A percentile compares a stretch with the other conserved stretches of the same genome.
Conservation (phyloP, 2,888 invertebrate species). For the Malthinus seriepunctatus region DNA sequence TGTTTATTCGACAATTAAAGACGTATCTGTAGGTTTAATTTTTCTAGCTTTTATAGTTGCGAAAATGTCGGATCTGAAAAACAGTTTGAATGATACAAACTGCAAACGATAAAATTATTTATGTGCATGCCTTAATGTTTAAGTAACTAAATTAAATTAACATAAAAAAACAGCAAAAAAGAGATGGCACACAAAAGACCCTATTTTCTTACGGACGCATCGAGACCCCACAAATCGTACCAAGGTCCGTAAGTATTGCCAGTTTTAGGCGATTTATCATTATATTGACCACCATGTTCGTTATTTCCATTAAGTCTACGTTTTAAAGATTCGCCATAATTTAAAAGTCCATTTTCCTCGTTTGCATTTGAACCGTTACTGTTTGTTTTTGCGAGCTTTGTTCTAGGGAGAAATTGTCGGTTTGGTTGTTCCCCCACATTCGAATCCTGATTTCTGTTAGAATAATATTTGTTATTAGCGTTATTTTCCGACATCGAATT, state of each 20-base stretch:
- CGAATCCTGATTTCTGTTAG: slow-evolving; percentile 48
- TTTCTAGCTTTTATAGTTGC: slow-evolving; percentile 88
- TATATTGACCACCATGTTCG: slow-evolving; percentile 51
- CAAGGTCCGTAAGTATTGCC: slow-evolving; percentile 83
- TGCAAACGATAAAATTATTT: background rate
- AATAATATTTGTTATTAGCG: slow-evolving; percentile 40
- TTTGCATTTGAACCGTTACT: slow-evolving; percentile 48
- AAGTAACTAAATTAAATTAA: background rate
- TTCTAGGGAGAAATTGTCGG: slow-evolving; percentile 68
- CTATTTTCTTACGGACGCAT: slow-evolving; percentile 61
- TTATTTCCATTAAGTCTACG: slow-evolving; percentile 51
- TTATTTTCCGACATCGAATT: slow-evolving; percentile 41
- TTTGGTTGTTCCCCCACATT: slow-evolving; percentile 51
- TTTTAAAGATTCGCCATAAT: slow-evolving; percentile 54
- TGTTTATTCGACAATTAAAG: slow-evolving; percentile 58
- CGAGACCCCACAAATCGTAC: slow-evolving; percentile 86
- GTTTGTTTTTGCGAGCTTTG: slow-evolving; percentile 67
- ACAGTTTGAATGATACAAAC: background rate
- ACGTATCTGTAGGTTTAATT: slow-evolving; percentile 84
- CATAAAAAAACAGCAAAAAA: slow-evolving; percentile 27
- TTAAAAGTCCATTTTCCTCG: slow-evolving; percentile 49
- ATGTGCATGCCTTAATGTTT: too few relatives aligned
- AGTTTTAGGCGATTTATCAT: slow-evolving; percentile 60
- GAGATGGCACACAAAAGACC: slow-evolving; percentile 23
- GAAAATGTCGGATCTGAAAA: slow-evolving; percentile 81